Conservation (phyloP, 1,140 invertebrate genomes). For the Pseudomyrmex sp. region DNA sequence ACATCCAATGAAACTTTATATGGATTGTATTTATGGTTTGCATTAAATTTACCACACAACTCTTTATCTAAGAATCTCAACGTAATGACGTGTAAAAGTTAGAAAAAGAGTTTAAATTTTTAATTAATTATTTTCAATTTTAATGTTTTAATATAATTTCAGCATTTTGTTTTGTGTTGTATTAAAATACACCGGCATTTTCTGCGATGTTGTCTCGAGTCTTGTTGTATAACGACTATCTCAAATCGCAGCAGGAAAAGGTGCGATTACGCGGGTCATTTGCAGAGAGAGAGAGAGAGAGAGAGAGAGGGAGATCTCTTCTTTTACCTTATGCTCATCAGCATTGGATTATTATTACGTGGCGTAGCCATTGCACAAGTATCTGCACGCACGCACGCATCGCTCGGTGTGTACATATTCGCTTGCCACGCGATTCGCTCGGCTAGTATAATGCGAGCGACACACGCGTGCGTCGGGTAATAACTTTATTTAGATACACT, state of each 20-base stretch:
- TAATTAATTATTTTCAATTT: not conserved
- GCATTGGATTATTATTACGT: conserved; percentile 71
- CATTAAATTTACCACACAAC: too few relatives aligned
- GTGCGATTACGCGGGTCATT: conserved; percentile 42
- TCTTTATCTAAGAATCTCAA: too few relatives aligned
- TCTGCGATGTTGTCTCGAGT: not conserved
- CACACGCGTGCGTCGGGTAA: conserved; percentile 67
- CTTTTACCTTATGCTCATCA: conserved; percentile 59
- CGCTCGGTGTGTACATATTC: conserved; percentile 32
- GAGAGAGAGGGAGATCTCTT: conserved; percentile 9
- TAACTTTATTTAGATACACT: conserved; percentile 77
- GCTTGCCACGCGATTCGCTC: conserved; percentile 63
- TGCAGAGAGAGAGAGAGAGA: conserved; percentile 38
- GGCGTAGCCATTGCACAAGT: conserved; percentile 27
- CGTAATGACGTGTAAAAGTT: too few relatives aligned
- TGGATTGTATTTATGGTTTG: too few relatives aligned
- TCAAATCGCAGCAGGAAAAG: conserved; percentile 39
- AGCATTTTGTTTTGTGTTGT: not conserved
- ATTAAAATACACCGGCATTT: not conserved
- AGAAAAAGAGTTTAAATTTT: too few relatives aligned
- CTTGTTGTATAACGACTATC: conserved; percentile 15
- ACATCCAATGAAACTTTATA: not conserved
- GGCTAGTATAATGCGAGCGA: conserved; percentile 70
- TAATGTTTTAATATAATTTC: not conserved
- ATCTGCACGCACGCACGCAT: conserved; percentile 34